A percentile compares a stretch with the other conserved stretches of the same genome.
Evolutionary conservation across 2,888 invertebrate species (phyloP).

Genomic region (Agrotis segetum): DNA sequence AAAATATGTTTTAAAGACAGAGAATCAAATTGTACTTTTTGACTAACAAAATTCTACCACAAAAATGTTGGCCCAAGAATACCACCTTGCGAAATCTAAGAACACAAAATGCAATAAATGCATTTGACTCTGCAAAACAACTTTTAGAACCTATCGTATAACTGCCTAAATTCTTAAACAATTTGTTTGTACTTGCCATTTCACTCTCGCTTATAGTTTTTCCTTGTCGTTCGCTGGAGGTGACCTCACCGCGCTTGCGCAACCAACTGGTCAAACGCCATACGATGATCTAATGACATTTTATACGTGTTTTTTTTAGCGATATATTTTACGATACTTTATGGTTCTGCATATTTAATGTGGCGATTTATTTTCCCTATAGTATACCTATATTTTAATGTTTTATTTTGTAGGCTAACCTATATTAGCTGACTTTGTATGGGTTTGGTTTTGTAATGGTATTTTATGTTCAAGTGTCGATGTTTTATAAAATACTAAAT

Average conservation of each 20-base stretch:
- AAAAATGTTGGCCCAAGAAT: neutral
- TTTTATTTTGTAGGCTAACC: neutral
- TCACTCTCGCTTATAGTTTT: constrained; percentile 46
- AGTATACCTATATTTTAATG: neutral
- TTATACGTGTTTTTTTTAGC: constrained; percentile 44
- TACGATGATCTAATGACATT: constrained; percentile 63
- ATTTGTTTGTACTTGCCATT: constrained; percentile 33
- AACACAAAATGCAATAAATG: neutral
- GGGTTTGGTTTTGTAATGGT: no score
- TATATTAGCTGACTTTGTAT: neutral
- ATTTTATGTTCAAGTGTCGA: no score
- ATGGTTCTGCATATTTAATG: constrained; percentile 32
- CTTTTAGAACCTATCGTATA: constrained; percentile 7
- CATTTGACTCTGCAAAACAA: neutral
- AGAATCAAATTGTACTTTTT: neutral
- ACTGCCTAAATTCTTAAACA: constrained; percentile 16
- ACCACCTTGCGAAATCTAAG: constrained; percentile 12
- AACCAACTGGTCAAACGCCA: constrained; percentile 47
- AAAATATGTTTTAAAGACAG: no score
- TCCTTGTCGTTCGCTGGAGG: constrained; percentile 37
- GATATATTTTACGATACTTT: constrained; percentile 31
- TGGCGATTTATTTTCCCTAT: neutral
- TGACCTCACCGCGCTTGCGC: constrained; percentile 66
- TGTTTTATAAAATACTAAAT: no score
- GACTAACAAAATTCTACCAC: neutral